Base-by-base conservation (phyloP, 2,888 invertebrate species). In the Meiosimyza platycephala region DNA sequence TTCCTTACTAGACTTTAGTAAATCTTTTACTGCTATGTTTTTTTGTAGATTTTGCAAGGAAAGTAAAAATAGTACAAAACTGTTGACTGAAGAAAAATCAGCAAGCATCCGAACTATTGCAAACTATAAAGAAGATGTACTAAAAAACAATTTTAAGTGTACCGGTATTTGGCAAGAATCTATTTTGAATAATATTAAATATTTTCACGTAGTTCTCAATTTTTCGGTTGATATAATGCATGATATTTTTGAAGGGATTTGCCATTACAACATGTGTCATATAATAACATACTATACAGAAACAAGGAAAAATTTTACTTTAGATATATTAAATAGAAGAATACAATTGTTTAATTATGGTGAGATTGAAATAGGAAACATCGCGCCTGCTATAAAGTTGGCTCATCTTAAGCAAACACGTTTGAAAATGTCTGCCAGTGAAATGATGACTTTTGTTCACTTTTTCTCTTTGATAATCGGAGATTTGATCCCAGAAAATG, bases 391-490 rank as follows among this genome's bases (percentile, higher is more conserved):
- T 67, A 78, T 80, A 60, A 72, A 75, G 55, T 4, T 15, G 11
- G 16, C 50, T 16, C 75, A 76, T 60, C 6, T 77, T 15, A 9
- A 55, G 50, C 74, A 72, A 6, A 74, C 62, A 22, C 72, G 73
- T 69, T 70, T 79, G 6, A 12, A 75, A 70, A 74, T 74, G 71
- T 77, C 80, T 28, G 80, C 78, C 1, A 72, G 77, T n/a, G 77
- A 82, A 75, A 80, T 80, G 78, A 76, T 79, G 71, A 76, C 78
- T 12, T 80, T 80, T 75, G 52, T 74, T 22, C n/a, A 52, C 18
- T 78, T 75, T 75, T 77, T 81, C 72, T 73, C 78, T 11, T 22
- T 80, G 16, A 77, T 81, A 73, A 64, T 81, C 48, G 80, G 79
- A 2, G 80, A 82, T 67, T 22, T 81, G 1, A 68, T 81, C 40